Conservation (phyloP, 2,888 invertebrate species). For the Amphipyra tragopoginis region DNA sequence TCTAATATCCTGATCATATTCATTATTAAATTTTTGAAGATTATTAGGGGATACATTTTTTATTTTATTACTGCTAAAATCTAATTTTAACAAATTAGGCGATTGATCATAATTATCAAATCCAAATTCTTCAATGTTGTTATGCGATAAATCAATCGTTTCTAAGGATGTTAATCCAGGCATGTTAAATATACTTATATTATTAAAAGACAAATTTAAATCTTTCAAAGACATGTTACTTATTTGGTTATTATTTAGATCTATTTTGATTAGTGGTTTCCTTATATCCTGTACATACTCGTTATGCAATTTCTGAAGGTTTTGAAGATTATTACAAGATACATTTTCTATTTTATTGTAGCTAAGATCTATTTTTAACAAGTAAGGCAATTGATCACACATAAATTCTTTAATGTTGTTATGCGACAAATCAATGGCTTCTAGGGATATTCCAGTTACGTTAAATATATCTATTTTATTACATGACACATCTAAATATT, state of each 20-base stretch:
- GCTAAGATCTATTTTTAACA: slow-evolving; percentile 27
- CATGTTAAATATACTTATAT: slow-evolving; percentile 11
- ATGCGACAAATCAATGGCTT: slow-evolving; percentile 38
- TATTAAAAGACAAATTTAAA: slow-evolving; percentile 48
- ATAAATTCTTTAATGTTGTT: slow-evolving; percentile 28
- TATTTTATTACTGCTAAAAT: slow-evolving; percentile 41
- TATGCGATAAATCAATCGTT: slow-evolving; percentile 39
- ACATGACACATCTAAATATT: slow-evolving; percentile 40
- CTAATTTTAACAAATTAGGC: slow-evolving; percentile 4
- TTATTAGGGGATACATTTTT: slow-evolving; percentile 6
- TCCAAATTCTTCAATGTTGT: slow-evolving; percentile 18
- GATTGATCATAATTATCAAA: slow-evolving; percentile 14
- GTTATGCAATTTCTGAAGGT: not conserved
- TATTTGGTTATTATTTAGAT: slow-evolving; percentile 28
- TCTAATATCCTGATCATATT: not conserved
- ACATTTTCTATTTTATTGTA: slow-evolving; percentile 33
- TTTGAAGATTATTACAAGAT: not conserved
- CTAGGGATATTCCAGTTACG: slow-evolving; percentile 12
- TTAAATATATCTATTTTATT: slow-evolving; percentile 27
- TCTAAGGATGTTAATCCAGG: slow-evolving; percentile 16
- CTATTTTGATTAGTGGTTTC: not conserved
- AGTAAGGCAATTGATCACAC: slow-evolving; percentile 1
- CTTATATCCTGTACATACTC: not conserved
- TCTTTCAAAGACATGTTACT: slow-evolving; percentile 25
- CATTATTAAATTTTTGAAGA: not conserved